A percentile compares a stretch with the other conserved stretches of the same genome.
Evolutionary conservation across 2,113 vertebrate species (phyloP).

Genomic region (Oncorhynchus masou): DNA sequence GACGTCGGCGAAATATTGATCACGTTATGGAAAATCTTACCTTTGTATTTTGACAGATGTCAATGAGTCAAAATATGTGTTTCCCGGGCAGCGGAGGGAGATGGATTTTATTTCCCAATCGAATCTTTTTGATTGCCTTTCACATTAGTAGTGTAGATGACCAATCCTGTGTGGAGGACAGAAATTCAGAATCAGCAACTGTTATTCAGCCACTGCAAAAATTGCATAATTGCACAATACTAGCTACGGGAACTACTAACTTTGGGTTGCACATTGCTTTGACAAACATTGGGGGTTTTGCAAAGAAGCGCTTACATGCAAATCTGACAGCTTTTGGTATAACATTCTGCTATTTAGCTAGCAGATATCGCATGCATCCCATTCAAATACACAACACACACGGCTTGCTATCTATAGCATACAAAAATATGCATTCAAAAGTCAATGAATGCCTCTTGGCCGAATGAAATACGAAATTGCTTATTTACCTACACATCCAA

Average conservation of each 20-base stretch:
- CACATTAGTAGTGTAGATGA: conserved; percentile 52
- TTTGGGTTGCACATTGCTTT: conserved; percentile 37
- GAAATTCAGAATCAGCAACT: conserved; percentile 35
- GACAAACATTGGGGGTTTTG: conserved; percentile 31
- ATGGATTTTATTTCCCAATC: conserved; percentile 31
- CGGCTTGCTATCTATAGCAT: conserved; percentile 43
- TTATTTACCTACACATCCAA: conserved; percentile 57
- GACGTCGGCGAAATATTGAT: conserved; percentile 15
- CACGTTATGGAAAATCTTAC: not conserved
- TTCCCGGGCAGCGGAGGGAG: conserved; percentile 42
- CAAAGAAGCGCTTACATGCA: conserved; percentile 34
- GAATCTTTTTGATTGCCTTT: conserved; percentile 44
- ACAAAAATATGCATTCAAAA: conserved; percentile 1
- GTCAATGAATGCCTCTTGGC: conserved; percentile 19
- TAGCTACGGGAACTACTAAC: conserved; percentile 25
- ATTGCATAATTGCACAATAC: conserved; percentile 36
- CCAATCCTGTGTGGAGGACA: conserved; percentile 54
- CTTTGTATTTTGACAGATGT: conserved; percentile 5
- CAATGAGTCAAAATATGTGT: not conserved
- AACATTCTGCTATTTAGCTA: conserved; percentile 1
- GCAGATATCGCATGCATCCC: conserved; percentile 31
- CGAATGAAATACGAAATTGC: conserved; percentile 34
- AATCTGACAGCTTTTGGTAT: conserved; percentile 47
- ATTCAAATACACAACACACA: conserved; percentile 17
- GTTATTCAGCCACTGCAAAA: conserved; percentile 25